These are phyloP conservation scores for Penaeus monodon DNA, from an alignment of 2,888 invertebrate genomes.

Conservation along the genomic window DNA sequence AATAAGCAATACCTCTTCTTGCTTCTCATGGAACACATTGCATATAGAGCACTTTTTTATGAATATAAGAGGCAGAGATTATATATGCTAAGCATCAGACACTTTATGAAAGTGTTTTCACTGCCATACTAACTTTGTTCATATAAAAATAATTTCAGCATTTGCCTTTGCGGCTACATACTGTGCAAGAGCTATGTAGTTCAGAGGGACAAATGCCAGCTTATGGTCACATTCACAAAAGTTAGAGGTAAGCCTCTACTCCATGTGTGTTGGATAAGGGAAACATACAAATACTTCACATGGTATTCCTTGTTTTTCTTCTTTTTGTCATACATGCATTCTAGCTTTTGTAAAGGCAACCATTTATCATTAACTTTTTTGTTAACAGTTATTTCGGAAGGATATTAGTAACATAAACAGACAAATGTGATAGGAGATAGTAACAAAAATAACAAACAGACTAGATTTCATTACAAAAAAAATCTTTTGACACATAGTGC, in stretches of 20 bases:
- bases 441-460: conserved; percentile 59
- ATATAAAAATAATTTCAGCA: conserved; percentile 43
- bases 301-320: background rate
- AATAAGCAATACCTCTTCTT: conserved; percentile 35
- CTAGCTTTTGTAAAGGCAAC: conserved; percentile 31
- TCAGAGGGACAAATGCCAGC: conserved; percentile 19
- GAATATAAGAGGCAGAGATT: conserved; percentile 30
- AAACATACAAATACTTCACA: conserved; percentile 17
- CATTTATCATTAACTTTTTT: conserved; percentile 17
- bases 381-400: conserved; percentile 23
- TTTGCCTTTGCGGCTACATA: conserved; percentile 30
- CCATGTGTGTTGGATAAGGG: background rate
- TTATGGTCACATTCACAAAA: conserved; percentile 30
- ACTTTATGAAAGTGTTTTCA: conserved; percentile 40
- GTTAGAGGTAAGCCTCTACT: background rate
- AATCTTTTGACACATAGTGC: conserved; percentile 47
- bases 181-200: conserved; percentile 26
- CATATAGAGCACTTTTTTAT: conserved; percentile 26
- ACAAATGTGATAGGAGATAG: conserved; percentile 33
- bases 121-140: conserved; percentile 15
- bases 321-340: conserved; percentile 6
- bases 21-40: conserved; percentile 30
- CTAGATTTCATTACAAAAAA: conserved; percentile 60
- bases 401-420: conserved; percentile 27
- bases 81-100: conserved; percentile 22